Evolutionary conservation across 2,888 invertebrate genomes (phyloP).

Genomic region (Agrilus biguttatus): DNA sequence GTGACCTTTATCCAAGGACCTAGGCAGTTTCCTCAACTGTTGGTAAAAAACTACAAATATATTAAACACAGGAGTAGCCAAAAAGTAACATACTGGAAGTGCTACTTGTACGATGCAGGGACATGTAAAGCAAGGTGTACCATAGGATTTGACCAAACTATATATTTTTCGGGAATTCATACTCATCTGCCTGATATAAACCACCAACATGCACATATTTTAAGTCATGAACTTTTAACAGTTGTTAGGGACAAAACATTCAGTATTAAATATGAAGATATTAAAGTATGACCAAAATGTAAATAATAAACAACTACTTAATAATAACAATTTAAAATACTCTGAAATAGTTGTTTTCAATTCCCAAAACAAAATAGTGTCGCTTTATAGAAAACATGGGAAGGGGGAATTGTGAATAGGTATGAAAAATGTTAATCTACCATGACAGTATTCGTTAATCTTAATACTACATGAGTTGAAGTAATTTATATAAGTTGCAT

Average conservation of each 20-base stretch:
- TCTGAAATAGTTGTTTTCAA: too few relatives aligned
- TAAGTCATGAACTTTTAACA: constrained; percentile 14
- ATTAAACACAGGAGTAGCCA: constrained; percentile 25
- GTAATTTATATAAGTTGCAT: too few relatives aligned
- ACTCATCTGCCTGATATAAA: constrained; percentile 13
- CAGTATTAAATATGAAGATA: too few relatives aligned
- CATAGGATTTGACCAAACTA: constrained; percentile 16
- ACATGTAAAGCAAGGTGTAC: constrained; percentile 24
- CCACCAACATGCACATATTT: constrained; percentile 8
- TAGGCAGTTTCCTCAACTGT: constrained; percentile 19
- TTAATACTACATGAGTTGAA: too few relatives aligned
- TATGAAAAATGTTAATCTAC: too few relatives aligned
- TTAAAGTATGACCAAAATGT: too few relatives aligned
- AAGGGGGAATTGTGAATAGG: too few relatives aligned
- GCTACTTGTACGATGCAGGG: constrained; percentile 23
- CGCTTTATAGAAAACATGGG: too few relatives aligned
- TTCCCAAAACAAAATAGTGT: too few relatives aligned
- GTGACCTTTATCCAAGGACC: constrained; percentile 23
- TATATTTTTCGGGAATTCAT: constrained; percentile 17
- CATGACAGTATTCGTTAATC: too few relatives aligned
- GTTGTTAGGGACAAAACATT: constrained; percentile 1
- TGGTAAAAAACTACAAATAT: constrained; percentile 22
- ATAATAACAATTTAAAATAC: too few relatives aligned
- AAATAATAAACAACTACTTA: too few relatives aligned
- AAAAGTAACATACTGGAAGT: constrained; percentile 28